Percentiles rank a stretch among this genome's conserved stretches.
Conservation (phyloP, 2,797 vertebrate species). For the Cacajao melanocephalus region DNA sequence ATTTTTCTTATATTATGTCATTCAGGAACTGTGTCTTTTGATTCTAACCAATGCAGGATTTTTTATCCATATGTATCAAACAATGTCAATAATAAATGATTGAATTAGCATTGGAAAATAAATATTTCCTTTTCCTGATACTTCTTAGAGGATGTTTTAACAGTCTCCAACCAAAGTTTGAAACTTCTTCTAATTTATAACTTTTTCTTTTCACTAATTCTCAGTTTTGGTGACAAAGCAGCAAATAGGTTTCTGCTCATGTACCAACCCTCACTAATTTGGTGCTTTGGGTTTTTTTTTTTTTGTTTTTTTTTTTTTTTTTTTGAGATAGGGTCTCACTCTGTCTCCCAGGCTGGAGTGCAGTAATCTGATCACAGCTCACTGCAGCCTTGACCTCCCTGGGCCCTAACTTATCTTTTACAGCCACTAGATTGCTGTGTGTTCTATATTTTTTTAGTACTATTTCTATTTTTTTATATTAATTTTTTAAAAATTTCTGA, state of each 20-base stretch:
- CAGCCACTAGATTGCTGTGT: neutral
- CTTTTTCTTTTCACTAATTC: neutral
- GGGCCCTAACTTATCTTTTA: neutral
- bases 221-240: neutral
- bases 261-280: neutral
- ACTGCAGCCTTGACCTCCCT: neutral
- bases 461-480: neutral
- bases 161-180: neutral
- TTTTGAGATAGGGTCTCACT: neutral
- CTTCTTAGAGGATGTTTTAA: neutral
- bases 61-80: neutral
- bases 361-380: neutral
- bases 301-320: no score
- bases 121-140: neutral
- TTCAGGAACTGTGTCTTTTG: neutral
- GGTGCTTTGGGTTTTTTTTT: neutral
- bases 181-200: neutral
- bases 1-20: neutral
- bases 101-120: neutral
- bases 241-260: neutral
- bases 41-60: neutral
- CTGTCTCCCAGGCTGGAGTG: neutral
- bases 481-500: neutral
- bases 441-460: neutral
- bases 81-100: neutral